Conservation (phyloP, 2,797 vertebrate genomes). For the Galago senegalensis region DNA sequence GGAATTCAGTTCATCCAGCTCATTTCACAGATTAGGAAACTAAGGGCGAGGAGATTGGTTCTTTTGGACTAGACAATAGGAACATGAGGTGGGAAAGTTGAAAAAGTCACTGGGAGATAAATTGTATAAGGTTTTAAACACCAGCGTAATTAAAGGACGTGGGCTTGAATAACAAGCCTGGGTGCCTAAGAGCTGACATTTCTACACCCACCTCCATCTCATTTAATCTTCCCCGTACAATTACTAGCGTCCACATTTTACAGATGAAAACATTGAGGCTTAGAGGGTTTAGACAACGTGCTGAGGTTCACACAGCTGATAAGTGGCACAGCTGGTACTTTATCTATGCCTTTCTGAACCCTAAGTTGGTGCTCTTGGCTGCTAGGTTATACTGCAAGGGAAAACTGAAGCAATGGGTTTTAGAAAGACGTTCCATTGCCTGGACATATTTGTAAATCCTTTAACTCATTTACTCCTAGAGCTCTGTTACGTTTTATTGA, state of each 20-base stretch:
- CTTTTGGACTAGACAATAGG: neutral
- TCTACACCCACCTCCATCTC: neutral
- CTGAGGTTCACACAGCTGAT: neutral
- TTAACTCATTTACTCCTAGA: neutral
- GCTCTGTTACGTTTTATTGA: slow-evolving; percentile 70
- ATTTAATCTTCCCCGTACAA: neutral
- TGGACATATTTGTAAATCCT: neutral
- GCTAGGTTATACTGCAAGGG: accelerated
- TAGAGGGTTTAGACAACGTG: neutral
- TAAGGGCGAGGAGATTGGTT: neutral
- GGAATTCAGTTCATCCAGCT: neutral
- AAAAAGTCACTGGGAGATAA: neutral
- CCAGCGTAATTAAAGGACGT: neutral
- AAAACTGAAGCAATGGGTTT: neutral
- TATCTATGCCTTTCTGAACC: neutral
- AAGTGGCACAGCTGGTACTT: neutral
- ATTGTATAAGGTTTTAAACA: neutral
- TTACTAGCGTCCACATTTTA: neutral
- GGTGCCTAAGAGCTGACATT: neutral
- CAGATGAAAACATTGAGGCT: slow-evolving; percentile 19
- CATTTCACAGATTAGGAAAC: neutral
- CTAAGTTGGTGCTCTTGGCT: neutral
- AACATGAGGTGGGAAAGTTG: neutral
- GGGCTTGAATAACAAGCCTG: neutral
- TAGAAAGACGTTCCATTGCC: neutral